Evolutionary conservation across 37 sponge, comb jelly and placozoan species (phyloP), one percentile per base, ranked within the genome.

Genomic region (Oscarella lobularis): DNA sequence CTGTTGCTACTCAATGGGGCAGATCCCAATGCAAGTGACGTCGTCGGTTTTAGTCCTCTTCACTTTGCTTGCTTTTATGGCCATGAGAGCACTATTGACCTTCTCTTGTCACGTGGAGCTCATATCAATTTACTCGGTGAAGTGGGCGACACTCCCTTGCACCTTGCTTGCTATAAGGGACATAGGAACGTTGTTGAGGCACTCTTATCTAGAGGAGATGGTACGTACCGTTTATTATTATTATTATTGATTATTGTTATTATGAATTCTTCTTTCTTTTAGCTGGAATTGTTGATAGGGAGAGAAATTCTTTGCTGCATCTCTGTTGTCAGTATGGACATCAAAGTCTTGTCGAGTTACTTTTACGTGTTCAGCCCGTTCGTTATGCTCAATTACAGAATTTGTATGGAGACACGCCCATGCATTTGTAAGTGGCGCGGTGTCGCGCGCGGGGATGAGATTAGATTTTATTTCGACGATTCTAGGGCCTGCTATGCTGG

Each of bases 401-500:
- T 48, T 9, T 48, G 20, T 48, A 48, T 48, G 60, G 60, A 48
- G 60, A 48, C 20, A 48, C 60, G 20, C 14, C 60, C 9, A 27
- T 48, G 60, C 60, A 48, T 20, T 48, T 27, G 60, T 48, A 48
- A 48, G 60, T 48, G 60, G 9, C 9, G 9, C 20, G 9, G 9
- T 9, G 9, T 48, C 20, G n/a, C n/a, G n/a, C n/a, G n/a, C n/a
- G n/a, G n/a, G n/a, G n/a, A n/a, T n/a, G n/a, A n/a, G n/a, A n/a
- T n/a, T n/a, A n/a, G n/a, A n/a, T n/a, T n/a, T n/a, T n/a, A n/a
- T n/a, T n/a, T n/a, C n/a, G n/a, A n/a, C n/a, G n/a, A 27, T 48
- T 48, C 60, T 48, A 68, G 71, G 29, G 71, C 71, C 6, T 68
- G 71, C 33, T 68, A 68, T 68, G 6, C 5, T 30, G 71, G 71